Base-by-base conservation (phyloP, 2,888 invertebrate genomes). In the Drosophila neotestacea region DNA sequence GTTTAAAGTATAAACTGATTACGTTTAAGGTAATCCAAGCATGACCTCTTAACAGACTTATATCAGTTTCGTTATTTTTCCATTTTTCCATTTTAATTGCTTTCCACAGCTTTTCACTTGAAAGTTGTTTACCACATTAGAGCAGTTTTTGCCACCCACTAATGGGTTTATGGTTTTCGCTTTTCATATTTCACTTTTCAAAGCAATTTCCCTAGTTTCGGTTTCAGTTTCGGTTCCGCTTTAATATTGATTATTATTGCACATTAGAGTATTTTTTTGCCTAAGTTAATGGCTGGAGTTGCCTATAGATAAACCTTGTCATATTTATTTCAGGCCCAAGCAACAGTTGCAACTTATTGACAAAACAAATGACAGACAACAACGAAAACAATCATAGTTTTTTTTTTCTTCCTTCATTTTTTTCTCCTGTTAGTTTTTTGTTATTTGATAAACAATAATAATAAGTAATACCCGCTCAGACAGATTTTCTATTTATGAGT, bases 261-360 rank as follows among this genome's bases (percentile, higher is more conserved):
- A 75, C 41, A 73, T 75, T 78, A 66, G 59, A 52, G 51, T 47
- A 3, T 38, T 16, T 58, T 55, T 32, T 38, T 30, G 34, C 5
- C 11, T 13, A 30, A 28, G 66, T 62, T 80, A 67, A 70, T 71
- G 58, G 50, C 48, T 71, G 51, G 46, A 42, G 22, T 39, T 64
- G 47, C 48, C 67, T 56, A 56, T 22, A 22, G 22, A 22, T 22
- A 6, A 76, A 61, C 70, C 76, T 79, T 86, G 81, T 77, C 73
- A 70, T 77, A 70, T 79, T 77, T 75, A 74, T 78, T 70, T 75
- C 52, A 65, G 72, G 51, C 66, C 46, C 73, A 69, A 75, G 83
- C 90, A 88, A 88, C 89, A 88, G 89, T 88, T 89, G 83, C 73
- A 68, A 79, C 68, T 88, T 88, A 88, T 88, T 89, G 90, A 88